Percentiles rank a stretch among this genome's conserved stretches.
Evolutionary conservation across 2,888 invertebrate species (phyloP).

Genomic region (Clusia tigrina): DNA sequence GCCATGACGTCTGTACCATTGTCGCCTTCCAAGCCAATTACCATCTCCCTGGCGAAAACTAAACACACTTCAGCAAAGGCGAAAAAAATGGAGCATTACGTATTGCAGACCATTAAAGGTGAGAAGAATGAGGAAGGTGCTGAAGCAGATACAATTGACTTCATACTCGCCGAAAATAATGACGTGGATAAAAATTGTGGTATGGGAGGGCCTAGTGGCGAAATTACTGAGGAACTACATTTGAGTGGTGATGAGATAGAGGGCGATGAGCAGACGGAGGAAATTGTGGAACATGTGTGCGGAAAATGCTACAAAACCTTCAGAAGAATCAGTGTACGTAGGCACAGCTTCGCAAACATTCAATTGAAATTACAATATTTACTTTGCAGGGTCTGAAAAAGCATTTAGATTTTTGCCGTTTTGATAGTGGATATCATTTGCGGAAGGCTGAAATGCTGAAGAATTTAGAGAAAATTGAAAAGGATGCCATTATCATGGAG

Average conservation of each 20-base stretch:
- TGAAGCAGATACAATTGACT: slow-evolving; percentile 50
- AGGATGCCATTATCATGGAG: slow-evolving; percentile 58
- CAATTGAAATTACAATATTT: slow-evolving; percentile 4
- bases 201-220: slow-evolving; percentile 24
- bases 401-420: slow-evolving; percentile 59
- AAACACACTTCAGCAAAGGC: slow-evolving; percentile 40
- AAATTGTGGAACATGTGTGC: slow-evolving; percentile 63
- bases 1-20: slow-evolving; percentile 31
- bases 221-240: slow-evolving; percentile 41
- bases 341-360: too few relatives aligned
- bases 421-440: slow-evolving; percentile 54
- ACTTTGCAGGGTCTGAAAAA: slow-evolving; percentile 51
- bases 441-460: slow-evolving; percentile 59
- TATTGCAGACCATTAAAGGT: slow-evolving; percentile 52
- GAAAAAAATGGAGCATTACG: slow-evolving; percentile 53
- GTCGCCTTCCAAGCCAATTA: slow-evolving; percentile 38
- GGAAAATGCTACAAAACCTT: slow-evolving; percentile 62
- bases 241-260: slow-evolving; percentile 43
- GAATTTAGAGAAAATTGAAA: slow-evolving; percentile 59
- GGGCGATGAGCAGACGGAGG: slow-evolving; percentile 46
- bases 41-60: slow-evolving; percentile 42
- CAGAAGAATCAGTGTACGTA: slow-evolving; percentile 50
- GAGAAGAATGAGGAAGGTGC: slow-evolving; percentile 40
- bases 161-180: slow-evolving; percentile 50
- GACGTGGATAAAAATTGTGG: slow-evolving; percentile 28